phyloP scores from a whole-genome alignment of 2,113 vertebrate genomes.

The Nesospiza acunhae region DNA sequence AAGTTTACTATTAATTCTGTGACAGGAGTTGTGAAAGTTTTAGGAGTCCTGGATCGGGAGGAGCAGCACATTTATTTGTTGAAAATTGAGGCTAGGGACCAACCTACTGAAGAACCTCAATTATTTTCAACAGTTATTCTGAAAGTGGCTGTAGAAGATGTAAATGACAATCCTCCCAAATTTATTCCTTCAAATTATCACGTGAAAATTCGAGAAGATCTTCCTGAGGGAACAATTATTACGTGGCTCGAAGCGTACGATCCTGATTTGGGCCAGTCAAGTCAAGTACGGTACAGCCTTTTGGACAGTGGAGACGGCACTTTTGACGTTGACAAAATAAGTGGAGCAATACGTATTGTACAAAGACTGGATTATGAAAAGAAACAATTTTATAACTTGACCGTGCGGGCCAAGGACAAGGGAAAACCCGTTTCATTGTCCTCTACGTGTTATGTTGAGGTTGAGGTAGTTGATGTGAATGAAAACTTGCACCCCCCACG shows the following conservation, averaged over 20 bases:
- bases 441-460: conserved; percentile 89
- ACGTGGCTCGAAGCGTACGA: conserved; percentile 94
- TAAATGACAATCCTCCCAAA: conserved; percentile 93
- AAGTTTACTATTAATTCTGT: conserved; percentile 83
- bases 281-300: conserved; percentile 93
- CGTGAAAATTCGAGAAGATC: conserved; percentile 92
- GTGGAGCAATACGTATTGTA: conserved; percentile 88
- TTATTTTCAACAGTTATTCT: conserved; percentile 86
- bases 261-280: conserved; percentile 88
- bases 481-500: conserved; percentile 89
- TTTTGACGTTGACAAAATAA: conserved; percentile 95
- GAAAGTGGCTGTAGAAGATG: conserved; percentile 89
- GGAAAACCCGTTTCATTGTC: conserved; percentile 90
- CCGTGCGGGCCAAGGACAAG: conserved; percentile 92
- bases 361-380: conserved; percentile 93
- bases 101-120: conserved; percentile 82
- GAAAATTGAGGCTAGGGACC: conserved; percentile 89
- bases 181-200: conserved; percentile 92
- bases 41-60: conserved; percentile 85
- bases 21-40: conserved; percentile 86
- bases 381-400: conserved; percentile 90
- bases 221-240: conserved; percentile 90
- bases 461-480: conserved; percentile 93
- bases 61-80: conserved; percentile 78
- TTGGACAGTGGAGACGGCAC: conserved; percentile 86